Percentiles rank a stretch among this genome's conserved stretches.
These are phyloP conservation scores for Sarcophaga caerulescens DNA, from an alignment of 2,888 invertebrate genomes.

Conservation along the genomic window DNA sequence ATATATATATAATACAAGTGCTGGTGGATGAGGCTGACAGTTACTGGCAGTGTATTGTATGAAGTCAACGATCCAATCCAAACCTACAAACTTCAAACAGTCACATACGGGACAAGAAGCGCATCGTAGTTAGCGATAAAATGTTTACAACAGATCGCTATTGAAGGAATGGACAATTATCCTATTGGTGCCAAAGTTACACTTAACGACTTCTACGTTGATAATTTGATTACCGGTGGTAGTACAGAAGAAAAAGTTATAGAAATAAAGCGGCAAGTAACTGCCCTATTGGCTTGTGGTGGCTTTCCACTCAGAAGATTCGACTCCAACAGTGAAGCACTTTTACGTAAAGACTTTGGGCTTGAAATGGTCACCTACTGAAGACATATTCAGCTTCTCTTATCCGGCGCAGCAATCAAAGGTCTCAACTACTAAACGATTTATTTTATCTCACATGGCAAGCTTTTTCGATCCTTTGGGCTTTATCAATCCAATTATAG, in stretches of 20 bases:
- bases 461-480: constrained; percentile 59
- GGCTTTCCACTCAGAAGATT: constrained; percentile 65
- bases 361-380: constrained; percentile 48
- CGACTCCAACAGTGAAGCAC: constrained; percentile 43
- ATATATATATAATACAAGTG: no score
- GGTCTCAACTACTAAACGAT: constrained; percentile 42
- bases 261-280: constrained; percentile 53
- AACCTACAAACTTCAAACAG: constrained; percentile 44
- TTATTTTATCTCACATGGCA: constrained; percentile 57
- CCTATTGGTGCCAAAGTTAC: constrained; percentile 64
- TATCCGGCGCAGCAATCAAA: not conserved
- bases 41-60: constrained; percentile 63
- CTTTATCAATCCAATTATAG: constrained; percentile 51
- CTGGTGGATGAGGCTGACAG: constrained; percentile 48
- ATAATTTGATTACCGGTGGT: constrained; percentile 66
- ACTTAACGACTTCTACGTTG: constrained; percentile 66
- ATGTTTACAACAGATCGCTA: constrained; percentile 29
- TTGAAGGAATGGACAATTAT: constrained; percentile 49
- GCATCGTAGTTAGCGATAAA: constrained; percentile 55
- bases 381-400: constrained; percentile 44
- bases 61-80: constrained; percentile 20
- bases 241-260: constrained; percentile 55
- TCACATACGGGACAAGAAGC: constrained; percentile 62
- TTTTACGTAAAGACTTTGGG: constrained; percentile 60
- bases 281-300: constrained; percentile 40